These are phyloP conservation scores for Proteles cristata DNA, from an alignment of 2,113 vertebrate genomes.

Conservation along the genomic window DNA sequence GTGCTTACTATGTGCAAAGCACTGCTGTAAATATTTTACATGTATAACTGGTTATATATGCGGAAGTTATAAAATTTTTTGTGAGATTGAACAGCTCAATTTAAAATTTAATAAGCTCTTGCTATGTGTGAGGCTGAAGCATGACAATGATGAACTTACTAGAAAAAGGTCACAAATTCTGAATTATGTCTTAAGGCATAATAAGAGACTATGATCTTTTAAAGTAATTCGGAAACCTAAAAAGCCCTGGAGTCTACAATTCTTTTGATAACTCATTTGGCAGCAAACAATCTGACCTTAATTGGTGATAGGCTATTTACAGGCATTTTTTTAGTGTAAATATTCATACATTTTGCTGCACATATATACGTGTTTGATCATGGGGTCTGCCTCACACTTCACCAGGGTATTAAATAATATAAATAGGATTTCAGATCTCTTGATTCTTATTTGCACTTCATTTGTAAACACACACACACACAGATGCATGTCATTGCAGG, in stretches of 20 bases:
- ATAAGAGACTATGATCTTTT: not conserved
- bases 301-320: not conserved
- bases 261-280: conserved; percentile 27
- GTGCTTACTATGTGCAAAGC: not conserved
- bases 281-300: conserved; percentile 31
- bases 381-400: not conserved
- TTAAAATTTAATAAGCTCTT: conserved; percentile 10
- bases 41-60: not conserved
- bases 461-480: conserved; percentile 9
- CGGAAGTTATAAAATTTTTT: not conserved
- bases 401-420: not conserved
- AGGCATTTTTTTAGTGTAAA: not conserved
- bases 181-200: not conserved
- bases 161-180: conserved; percentile 23
- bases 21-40: not conserved
- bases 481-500: not conserved
- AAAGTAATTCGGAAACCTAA: not conserved
- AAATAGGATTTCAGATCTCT: not conserved
- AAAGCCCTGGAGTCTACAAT: not conserved
- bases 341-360: conserved; percentile 9
- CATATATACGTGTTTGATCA: not conserved
- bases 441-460: not conserved
- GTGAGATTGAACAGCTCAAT: not conserved
- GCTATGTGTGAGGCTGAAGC: not conserved
- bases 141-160: not conserved